Percentiles rank a stretch among this genome's conserved stretches.
phyloP scores from a whole-genome alignment of 2,797 vertebrate genomes.

The Oryzias sinensis region DNA sequence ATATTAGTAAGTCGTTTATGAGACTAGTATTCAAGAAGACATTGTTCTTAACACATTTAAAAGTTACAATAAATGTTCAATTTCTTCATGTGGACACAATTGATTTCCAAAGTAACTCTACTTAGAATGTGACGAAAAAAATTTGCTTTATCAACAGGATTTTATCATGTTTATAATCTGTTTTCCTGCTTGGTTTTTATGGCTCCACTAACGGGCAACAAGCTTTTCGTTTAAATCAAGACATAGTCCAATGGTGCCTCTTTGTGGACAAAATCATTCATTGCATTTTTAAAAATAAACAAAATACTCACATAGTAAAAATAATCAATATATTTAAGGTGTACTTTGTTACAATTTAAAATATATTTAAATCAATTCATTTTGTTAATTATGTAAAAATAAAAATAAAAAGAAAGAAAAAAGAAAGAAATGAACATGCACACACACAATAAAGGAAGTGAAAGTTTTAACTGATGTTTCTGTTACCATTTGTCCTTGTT shows the following conservation, averaged over 20 bases:
- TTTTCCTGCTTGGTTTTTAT: conserved; percentile 32
- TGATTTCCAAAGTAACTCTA: background rate
- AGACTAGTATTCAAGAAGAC: background rate
- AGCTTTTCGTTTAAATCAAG: background rate
- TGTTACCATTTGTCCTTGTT: too few relatives aligned
- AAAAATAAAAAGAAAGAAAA: background rate
- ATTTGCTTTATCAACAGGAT: conserved; percentile 40
- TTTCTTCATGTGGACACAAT: background rate
- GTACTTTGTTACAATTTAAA: too few relatives aligned
- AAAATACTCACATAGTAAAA: background rate
- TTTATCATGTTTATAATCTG: too few relatives aligned
- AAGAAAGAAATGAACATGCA: background rate
- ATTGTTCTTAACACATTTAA: background rate
- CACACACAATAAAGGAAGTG: conserved; percentile 4
- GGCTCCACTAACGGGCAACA: conserved; percentile 14
- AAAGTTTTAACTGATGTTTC: too few relatives aligned
- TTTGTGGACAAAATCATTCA: conserved; percentile 57
- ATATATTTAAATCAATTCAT: too few relatives aligned
- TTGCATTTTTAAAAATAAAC: conserved; percentile 38
- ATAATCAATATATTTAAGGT: too few relatives aligned
- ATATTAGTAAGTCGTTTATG: background rate
- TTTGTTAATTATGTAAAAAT: too few relatives aligned
- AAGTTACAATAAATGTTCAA: conserved; percentile 1
- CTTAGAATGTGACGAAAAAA: too few relatives aligned
- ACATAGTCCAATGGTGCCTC: conserved; percentile 56